phyloP scores from a whole-genome alignment of 2,888 invertebrate genomes.

The Eristalinus sepulchralis region DNA sequence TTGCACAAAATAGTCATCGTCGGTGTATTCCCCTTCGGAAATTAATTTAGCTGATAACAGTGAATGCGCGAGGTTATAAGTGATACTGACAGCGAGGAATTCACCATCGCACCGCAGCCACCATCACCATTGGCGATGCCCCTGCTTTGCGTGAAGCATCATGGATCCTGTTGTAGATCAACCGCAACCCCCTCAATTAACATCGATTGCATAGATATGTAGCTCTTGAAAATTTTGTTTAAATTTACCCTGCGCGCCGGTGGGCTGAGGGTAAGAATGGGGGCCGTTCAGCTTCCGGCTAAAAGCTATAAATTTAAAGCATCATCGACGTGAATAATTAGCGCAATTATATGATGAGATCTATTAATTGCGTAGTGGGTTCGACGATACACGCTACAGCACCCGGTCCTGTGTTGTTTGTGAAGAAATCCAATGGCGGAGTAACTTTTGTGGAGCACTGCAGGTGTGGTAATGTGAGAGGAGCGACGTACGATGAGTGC shows the following conservation, averaged over 20 bases:
- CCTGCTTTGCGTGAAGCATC: not conserved
- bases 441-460: conserved; percentile 10
- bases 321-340: conserved; percentile 71
- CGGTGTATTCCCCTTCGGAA: conserved; percentile 22
- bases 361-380: conserved; percentile 69
- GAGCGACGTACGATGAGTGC: not conserved
- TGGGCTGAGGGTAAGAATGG: not conserved
- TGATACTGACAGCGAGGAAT: conserved; percentile 43
- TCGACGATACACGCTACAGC: conserved; percentile 47
- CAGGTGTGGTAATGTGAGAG: not conserved
- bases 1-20: conserved; percentile 18
- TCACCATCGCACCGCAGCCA: not conserved
- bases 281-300: conserved; percentile 52
- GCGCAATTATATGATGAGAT: conserved; percentile 70
- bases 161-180: not conserved
- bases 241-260: conserved; percentile 41
- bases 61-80: conserved; percentile 62
- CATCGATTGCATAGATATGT: conserved; percentile 44
- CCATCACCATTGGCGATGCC: not conserved
- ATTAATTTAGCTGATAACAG: conserved; percentile 63
- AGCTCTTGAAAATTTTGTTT: conserved; percentile 50
- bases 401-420: conserved; percentile 8
- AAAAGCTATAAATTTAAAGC: conserved; percentile 69
- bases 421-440: conserved; percentile 33
- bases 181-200: not conserved